These are phyloP conservation scores for Limulus polyphemus DNA, from an alignment of 2,888 invertebrate species.

Conservation along the genomic window DNA sequence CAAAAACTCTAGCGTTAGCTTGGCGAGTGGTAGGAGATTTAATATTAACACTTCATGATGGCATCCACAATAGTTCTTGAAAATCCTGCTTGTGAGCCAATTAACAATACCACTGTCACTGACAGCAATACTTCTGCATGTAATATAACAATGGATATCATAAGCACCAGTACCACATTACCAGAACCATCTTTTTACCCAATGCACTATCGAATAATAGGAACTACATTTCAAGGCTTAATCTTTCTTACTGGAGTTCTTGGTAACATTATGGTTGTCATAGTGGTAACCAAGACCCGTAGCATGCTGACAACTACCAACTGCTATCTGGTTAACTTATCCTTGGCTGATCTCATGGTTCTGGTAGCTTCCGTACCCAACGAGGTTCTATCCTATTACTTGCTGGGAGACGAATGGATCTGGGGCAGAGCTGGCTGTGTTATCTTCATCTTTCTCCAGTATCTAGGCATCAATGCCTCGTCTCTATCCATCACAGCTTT, in stretches of 20 bases:
- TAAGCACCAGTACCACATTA: no score
- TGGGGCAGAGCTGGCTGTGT: slow-evolving; percentile 44
- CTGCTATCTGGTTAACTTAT: slow-evolving; percentile 48
- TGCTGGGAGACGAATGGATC: slow-evolving; percentile 41
- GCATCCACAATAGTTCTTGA: no score
- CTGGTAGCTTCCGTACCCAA: slow-evolving; percentile 46
- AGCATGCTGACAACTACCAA: slow-evolving; percentile 49
- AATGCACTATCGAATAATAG: no score
- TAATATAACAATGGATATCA: no score
- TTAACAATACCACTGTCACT: no score
- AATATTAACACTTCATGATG: no score
- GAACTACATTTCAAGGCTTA: slow-evolving; percentile 32
- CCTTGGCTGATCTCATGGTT: slow-evolving; percentile 47
- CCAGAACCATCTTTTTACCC: no score
- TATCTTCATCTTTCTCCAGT: slow-evolving; percentile 44
- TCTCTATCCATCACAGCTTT: slow-evolving; percentile 49
- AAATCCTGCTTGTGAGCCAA: no score
- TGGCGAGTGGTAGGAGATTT: no score
- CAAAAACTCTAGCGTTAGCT: no score
- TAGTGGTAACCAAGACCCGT: slow-evolving; percentile 41
- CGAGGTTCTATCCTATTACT: slow-evolving; percentile 43
- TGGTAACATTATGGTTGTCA: slow-evolving; percentile 45
- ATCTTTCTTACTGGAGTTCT: slow-evolving; percentile 44
- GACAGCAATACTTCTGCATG: no score
- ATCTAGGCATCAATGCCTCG: slow-evolving; percentile 48